Base-by-base conservation (phyloP, 2,888 invertebrate genomes). In the Lissocephala sabroskyi region DNA sequence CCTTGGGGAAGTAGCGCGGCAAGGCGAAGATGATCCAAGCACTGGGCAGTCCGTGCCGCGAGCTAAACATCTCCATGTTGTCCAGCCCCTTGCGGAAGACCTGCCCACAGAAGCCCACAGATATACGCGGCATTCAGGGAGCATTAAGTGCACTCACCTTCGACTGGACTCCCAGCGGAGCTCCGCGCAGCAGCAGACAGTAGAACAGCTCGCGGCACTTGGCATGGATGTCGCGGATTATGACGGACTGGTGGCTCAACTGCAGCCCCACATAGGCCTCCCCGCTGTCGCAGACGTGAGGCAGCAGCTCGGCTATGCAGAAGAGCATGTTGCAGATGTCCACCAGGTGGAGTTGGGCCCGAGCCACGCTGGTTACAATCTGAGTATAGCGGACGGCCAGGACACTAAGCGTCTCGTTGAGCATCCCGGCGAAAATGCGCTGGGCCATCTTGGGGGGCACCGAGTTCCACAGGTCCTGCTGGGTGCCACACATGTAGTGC, bases 391-490 rank as follows among this genome's bases (percentile, higher is more conserved):
- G 88, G 2, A 92, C 90, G 1, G 92, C 90, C 32, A 94, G 83
- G 65, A 95, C 93, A 1, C 92, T 92, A 6, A 95, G 85, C 0
- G 94, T 93, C 83, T 95, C 94, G 71, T 94, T 94, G 1, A 95
- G 85, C 91, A 94, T 93, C 2, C 94, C 94, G 1, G 92, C 90
- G 68, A 93, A 92, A 42, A 95, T 91, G 60, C 94, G 87, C 77
- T 94, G 93, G 0, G 94, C 94, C 90, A 94, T 93, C 81, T 92
- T 90, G 0, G 94, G 94, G 0, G 95, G 94, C n/a, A 94, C 93
- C 0, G 93, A 93, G 66, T 90, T 92, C 94, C 94, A 95, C 30
- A 95, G 85, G 84, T 94, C 93, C 64, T 92, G 89, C 75, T 89
- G 89, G 29, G 92, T 92, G 3, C 93, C 94, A 90, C 73, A 48